These are phyloP conservation scores for Atrina japonica DNA, from an alignment of 2,888 invertebrate genomes.

Conservation along the genomic window DNA sequence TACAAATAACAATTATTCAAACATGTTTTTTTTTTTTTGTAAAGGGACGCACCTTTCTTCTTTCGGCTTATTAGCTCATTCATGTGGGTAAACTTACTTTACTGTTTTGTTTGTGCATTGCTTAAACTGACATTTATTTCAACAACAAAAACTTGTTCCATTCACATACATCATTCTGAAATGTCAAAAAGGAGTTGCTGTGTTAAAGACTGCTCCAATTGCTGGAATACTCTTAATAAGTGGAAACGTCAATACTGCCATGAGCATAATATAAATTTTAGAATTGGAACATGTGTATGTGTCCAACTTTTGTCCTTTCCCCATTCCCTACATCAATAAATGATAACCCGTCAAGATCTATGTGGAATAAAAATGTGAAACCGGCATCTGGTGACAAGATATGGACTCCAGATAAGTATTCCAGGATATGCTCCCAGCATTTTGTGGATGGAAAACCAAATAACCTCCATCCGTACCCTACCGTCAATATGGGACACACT, in stretches of 20 bases:
- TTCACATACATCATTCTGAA: not conserved
- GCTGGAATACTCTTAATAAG: slow-evolving; percentile 3
- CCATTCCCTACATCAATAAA: slow-evolving; percentile 7
- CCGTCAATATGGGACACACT: slow-evolving; percentile 19
- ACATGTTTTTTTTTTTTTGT: too few relatives aligned
- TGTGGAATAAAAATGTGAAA: slow-evolving; percentile 19
- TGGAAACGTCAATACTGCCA: slow-evolving; percentile 7
- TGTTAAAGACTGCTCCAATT: slow-evolving; percentile 10
- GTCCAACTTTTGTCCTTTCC: slow-evolving; percentile 9
- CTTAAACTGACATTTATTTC: not conserved
- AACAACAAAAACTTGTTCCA: too few relatives aligned
- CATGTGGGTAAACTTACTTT: slow-evolving; percentile 11
- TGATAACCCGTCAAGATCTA: slow-evolving; percentile 1
- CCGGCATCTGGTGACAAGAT: not conserved
- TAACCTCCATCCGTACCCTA: slow-evolving; percentile 12
- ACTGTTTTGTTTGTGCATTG: not conserved
- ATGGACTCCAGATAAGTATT: slow-evolving; percentile 15
- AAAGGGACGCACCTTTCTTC: too few relatives aligned
- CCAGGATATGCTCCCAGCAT: slow-evolving; percentile 9
- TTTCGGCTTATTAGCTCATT: not conserved
- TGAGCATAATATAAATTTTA: not conserved
- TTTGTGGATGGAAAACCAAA: slow-evolving; percentile 16
- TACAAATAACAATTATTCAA: too few relatives aligned
- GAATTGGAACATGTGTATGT: slow-evolving; percentile 15
- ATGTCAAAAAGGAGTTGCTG: slow-evolving; percentile 18